A percentile compares a stretch with the other conserved stretches of the same genome.
phyloP scores from a whole-genome alignment of 2,113 vertebrate species.

The Prionailurus bengalensis region DNA sequence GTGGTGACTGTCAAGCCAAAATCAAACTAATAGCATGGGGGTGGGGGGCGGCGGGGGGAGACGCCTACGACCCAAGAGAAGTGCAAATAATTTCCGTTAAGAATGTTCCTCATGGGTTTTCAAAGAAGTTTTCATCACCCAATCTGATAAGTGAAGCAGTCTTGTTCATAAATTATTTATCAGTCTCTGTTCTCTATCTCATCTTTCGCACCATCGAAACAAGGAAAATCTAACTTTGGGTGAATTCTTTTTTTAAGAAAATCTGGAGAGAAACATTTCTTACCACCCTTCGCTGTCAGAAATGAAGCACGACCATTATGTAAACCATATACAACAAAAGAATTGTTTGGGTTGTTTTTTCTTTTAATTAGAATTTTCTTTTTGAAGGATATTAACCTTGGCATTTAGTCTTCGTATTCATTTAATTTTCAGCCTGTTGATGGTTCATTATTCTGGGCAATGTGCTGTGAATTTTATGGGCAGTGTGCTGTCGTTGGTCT shows the following conservation, averaged over 20 bases:
- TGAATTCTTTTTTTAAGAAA: constrained; percentile 57
- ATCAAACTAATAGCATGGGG: constrained; percentile 61
- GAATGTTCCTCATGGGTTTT: constrained; percentile 70
- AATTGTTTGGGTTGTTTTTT: background rate
- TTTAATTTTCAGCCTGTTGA: constrained; percentile 45
- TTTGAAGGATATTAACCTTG: background rate
- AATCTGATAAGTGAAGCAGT: constrained; percentile 65
- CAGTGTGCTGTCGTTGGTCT: background rate
- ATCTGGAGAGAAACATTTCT: constrained; percentile 47
- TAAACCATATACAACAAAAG: background rate
- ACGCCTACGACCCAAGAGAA: background rate
- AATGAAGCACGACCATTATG: background rate
- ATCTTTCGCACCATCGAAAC: constrained; percentile 26
- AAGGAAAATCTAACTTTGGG: constrained; percentile 35
- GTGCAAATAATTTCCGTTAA: constrained; percentile 72
- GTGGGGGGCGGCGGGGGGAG: background rate
- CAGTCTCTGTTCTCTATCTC: constrained; percentile 5
- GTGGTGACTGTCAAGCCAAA: constrained; percentile 65
- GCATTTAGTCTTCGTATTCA: background rate
- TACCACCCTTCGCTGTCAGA: background rate
- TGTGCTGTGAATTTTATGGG: background rate
- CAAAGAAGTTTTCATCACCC: constrained; percentile 58
- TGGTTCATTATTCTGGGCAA: background rate
- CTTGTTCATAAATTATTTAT: constrained; percentile 76
- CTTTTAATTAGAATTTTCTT: constrained; percentile 56